A percentile compares a stretch with the other conserved stretches of the same genome.
Evolutionary conservation across 2,888 invertebrate genomes (phyloP).

Genomic region (Electrophaes corylata): DNA sequence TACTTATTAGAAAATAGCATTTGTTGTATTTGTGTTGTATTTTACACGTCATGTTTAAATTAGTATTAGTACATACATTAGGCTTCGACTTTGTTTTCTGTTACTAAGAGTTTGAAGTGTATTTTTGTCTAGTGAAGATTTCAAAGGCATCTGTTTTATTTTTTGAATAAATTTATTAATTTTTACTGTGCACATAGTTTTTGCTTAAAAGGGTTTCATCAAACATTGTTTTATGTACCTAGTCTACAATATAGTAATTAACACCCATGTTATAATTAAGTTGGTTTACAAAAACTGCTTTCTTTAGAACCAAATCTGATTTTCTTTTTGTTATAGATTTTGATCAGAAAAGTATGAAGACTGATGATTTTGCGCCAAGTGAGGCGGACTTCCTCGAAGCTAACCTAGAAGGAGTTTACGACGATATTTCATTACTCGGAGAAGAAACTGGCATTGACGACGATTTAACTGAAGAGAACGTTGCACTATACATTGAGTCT

Average conservation of each 20-base stretch:
- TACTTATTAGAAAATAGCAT: slow-evolving; percentile 3
- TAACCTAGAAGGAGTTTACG: slow-evolving; percentile 34
- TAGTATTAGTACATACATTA: too few species aligned
- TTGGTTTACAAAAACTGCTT: background rate
- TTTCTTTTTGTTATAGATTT: slow-evolving; percentile 14
- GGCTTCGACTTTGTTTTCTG: slow-evolving; percentile 5
- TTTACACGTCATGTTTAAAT: background rate
- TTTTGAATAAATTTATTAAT: slow-evolving; percentile 21
- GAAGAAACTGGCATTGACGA: slow-evolving; percentile 14
- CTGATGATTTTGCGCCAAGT: slow-evolving; percentile 28
- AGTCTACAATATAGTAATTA: too few species aligned
- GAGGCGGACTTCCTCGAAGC: slow-evolving; percentile 37
- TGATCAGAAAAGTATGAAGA: slow-evolving; percentile 23
- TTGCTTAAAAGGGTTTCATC: too few species aligned
- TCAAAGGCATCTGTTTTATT: slow-evolving; percentile 20
- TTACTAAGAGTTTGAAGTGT: slow-evolving; percentile 7
- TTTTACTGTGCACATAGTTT: background rate
- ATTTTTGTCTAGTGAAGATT: background rate
- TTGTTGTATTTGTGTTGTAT: slow-evolving; percentile 1
- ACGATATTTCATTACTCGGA: slow-evolving; percentile 25
- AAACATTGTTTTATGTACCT: too few species aligned
- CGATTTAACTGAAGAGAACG: slow-evolving; percentile 31
- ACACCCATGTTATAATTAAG: too few species aligned
- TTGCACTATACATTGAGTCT: slow-evolving; percentile 60
- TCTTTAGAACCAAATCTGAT: background rate